Conservation (phyloP, 2,797 vertebrate genomes). For the Propithecus perrieri region DNA sequence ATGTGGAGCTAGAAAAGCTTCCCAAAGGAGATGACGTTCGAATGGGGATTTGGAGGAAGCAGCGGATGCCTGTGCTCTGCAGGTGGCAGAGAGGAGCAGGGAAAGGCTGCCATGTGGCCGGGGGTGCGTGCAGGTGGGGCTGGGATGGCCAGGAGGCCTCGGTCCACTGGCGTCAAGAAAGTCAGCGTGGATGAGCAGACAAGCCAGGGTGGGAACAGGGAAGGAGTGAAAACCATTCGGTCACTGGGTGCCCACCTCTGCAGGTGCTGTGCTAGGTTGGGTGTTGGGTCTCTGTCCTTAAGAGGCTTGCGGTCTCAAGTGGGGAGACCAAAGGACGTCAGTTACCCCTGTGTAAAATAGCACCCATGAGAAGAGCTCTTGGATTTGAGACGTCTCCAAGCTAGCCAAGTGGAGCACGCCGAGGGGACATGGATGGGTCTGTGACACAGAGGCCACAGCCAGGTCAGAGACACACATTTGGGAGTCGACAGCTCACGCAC, state of each 20-base stretch:
- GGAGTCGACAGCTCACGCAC: accelerated
- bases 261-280: not conserved
- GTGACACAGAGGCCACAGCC: not conserved
- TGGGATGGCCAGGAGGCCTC: not conserved
- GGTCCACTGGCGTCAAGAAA: not conserved
- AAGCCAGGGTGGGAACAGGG: not conserved
- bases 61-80: accelerated
- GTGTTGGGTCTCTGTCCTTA: not conserved
- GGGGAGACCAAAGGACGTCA: not conserved
- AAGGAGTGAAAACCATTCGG: not conserved
- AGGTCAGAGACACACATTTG: accelerated
- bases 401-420: not conserved
- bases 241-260: not conserved
- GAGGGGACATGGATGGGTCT: accelerated
- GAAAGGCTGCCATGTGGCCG: accelerated
- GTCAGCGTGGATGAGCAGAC: not conserved
- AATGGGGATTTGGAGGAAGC: not conserved
- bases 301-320: not conserved
- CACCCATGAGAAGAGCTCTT: not conserved
- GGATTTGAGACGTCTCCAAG: not conserved
- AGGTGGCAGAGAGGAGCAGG: not conserved
- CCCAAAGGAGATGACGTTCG: not conserved
- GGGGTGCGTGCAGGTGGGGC: not conserved
- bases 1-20: not conserved
- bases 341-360: not conserved